These are phyloP conservation scores for Vombatus ursinus DNA, from an alignment of 2,113 vertebrate genomes.

Conservation along the genomic window DNA sequence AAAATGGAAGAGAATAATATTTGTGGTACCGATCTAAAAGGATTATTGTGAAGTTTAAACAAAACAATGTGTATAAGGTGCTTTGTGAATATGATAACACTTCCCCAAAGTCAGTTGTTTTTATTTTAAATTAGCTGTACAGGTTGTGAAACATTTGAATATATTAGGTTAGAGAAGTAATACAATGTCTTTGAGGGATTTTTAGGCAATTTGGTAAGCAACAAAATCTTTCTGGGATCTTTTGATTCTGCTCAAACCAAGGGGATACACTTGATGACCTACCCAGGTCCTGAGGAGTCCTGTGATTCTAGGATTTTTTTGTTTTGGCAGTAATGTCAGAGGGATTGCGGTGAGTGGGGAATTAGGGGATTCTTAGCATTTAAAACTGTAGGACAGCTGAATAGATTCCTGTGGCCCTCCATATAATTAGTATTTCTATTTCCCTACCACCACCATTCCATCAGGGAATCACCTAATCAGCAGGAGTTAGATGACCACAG, in stretches of 20 bases:
- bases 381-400: background rate
- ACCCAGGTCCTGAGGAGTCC: background rate
- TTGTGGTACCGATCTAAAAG: background rate
- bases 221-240: background rate
- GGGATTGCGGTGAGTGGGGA: background rate
- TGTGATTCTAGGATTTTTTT: background rate
- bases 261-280: background rate
- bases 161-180: background rate
- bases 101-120: background rate
- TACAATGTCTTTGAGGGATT: background rate
- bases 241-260: background rate
- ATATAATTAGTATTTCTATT: background rate
- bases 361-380: background rate
- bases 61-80: background rate
- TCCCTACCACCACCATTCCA: background rate
- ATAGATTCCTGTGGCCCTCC: background rate
- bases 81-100: background rate
- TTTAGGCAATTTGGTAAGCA: background rate
- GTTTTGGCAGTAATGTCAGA: background rate
- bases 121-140: background rate
- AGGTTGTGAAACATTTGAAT: background rate
- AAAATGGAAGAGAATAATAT: background rate
- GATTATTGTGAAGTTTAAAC: background rate
- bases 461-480: conserved; percentile 2
- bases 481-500: background rate